Base-by-base conservation (phyloP, 1,140 invertebrate species). In the Vollenhovia emeryi region DNA sequence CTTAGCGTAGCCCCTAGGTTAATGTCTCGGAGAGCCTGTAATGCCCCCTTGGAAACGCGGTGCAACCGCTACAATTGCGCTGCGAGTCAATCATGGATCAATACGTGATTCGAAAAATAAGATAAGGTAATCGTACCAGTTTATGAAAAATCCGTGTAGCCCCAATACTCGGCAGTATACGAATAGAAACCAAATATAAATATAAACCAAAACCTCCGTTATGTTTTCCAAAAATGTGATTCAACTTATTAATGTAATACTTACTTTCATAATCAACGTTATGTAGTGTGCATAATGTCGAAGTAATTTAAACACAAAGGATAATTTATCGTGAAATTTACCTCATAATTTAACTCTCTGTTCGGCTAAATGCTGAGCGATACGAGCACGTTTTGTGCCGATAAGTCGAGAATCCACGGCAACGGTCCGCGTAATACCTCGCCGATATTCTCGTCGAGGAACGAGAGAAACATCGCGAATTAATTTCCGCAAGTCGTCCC, bases 391-490 rank as follows among this genome's bases (percentile, higher is more conserved):
- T 18, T 62, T 66, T 79, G 5, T 79, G 50, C 8, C 60, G 15
- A 68, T 50, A 69, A 69, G 24, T 82, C 68, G 48, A 80, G 52
- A 55, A 69, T 55, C 27, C 64, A 30, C 3, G 27, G 24, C n/a
- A 60, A 79, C 59, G 52, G 45, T 27, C 27, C 13, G 66, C 36
- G 43, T 21, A 48, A 86, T 80, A 64, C 60, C 57, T 62, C 57
- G n/a, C 43, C 21, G 52, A 59, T 36, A 9, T 36, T 40, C 59
- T 62, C 36, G 45, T 15, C 13, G 36, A 40, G 57, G 27, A 83
- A 66, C 79, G 50, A 59, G 50, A 59, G 48, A 66, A 73, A 68
- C 87, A 66, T 83, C 71, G 68, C 55, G 59, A 82, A 89, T 88
- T 86, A 89, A 86, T 88, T 86, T 73, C 62, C 76, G 71, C 69